These are phyloP conservation scores for Melieria picta DNA, from an alignment of 2,888 invertebrate species.

Conservation along the genomic window DNA sequence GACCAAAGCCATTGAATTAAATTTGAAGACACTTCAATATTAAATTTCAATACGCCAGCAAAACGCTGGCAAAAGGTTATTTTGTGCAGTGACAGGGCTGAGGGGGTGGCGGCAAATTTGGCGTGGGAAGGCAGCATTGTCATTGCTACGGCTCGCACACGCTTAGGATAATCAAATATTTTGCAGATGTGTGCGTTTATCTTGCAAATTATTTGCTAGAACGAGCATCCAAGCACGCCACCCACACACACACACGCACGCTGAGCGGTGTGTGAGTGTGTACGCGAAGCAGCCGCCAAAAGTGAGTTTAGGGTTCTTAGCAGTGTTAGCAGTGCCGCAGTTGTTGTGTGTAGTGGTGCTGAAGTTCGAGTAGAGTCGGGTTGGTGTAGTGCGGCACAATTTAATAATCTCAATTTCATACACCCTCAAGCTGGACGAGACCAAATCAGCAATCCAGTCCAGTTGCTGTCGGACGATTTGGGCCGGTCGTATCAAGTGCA, in stretches of 20 bases:
- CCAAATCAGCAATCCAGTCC: too few relatives aligned
- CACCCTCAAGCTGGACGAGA: constrained; percentile 15
- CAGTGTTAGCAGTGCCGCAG: not conserved
- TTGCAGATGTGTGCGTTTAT: constrained; percentile 36
- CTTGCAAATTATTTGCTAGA: constrained; percentile 30
- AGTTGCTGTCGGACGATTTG: too few relatives aligned
- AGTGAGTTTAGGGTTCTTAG: not conserved
- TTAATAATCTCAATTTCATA: constrained; percentile 36
- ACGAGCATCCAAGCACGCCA: not conserved
- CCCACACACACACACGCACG: not conserved
- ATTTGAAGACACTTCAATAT: constrained; percentile 20
- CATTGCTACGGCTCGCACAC: not conserved
- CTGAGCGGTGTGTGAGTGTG: not conserved
- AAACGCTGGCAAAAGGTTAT: not conserved
- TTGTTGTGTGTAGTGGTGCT: not conserved
- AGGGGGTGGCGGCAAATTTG: too few relatives aligned
- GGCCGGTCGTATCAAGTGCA: not conserved
- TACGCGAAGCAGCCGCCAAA: too few relatives aligned
- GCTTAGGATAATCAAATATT: constrained; percentile 27
- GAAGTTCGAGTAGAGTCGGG: not conserved
- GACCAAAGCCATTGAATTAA: constrained; percentile 16
- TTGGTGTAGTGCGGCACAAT: constrained; percentile 19
- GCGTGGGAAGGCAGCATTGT: not conserved
- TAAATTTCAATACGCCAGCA: constrained; percentile 3
- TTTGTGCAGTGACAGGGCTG: not conserved